These are phyloP conservation scores for Limnephilus auricula DNA, from an alignment of 2,888 invertebrate genomes.

Conservation along the genomic window DNA sequence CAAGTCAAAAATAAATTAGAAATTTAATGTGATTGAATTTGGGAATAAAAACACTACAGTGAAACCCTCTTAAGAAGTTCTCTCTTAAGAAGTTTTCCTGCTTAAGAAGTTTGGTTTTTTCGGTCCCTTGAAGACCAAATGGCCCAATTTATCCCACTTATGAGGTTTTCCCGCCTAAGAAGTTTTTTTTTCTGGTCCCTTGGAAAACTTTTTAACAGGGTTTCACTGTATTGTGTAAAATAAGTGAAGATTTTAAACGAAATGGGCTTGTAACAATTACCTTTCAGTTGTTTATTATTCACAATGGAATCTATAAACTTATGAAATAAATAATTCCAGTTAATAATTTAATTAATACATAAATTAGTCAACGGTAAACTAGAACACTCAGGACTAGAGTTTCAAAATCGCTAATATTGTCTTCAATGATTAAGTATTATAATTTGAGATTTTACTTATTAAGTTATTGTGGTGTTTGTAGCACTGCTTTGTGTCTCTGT, in stretches of 20 bases:
- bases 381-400: not conserved
- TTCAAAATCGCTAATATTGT: not conserved
- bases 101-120: too few relatives aligned
- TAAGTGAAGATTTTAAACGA: not conserved
- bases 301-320: not conserved
- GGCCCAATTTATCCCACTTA: too few relatives aligned
- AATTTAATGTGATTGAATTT: not conserved
- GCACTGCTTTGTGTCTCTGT: too few relatives aligned
- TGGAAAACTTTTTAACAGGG: too few relatives aligned
- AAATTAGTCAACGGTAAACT: not conserved
- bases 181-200: too few relatives aligned
- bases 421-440: too few relatives aligned
- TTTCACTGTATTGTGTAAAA: not conserved
- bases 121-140: too few relatives aligned
- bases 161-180: too few relatives aligned
- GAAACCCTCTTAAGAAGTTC: too few relatives aligned
- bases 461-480: too few relatives aligned
- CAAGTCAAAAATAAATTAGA: not conserved
- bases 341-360: not conserved
- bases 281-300: not conserved
- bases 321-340: not conserved
- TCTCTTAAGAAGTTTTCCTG: too few relatives aligned
- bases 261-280: not conserved
- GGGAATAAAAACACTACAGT: not conserved
- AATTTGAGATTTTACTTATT: too few relatives aligned